Conservation (phyloP, 1,140 invertebrate species). For the Penaeus indicus region DNA sequence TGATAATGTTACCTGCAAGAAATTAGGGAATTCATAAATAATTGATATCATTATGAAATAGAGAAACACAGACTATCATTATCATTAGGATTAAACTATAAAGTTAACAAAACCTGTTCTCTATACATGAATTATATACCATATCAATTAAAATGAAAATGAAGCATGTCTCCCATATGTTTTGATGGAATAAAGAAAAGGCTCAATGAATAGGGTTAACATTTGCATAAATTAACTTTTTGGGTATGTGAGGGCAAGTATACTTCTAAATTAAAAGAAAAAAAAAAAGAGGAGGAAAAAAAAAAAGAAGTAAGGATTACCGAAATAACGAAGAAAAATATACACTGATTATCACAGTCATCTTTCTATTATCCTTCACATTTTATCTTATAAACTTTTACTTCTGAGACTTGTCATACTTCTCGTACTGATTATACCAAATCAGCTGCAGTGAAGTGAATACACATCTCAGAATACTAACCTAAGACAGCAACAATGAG, state of each 20-base stretch:
- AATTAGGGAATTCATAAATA: not conserved
- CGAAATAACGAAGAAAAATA: too few species aligned
- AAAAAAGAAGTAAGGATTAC: too few species aligned
- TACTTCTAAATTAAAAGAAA: too few species aligned
- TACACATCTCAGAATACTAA: not conserved
- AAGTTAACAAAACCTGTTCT: not conserved
- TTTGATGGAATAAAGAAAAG: too few species aligned
- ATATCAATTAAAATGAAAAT: too few species aligned
- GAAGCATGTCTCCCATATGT: too few species aligned
- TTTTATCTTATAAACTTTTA: not conserved
- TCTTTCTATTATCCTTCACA: not conserved
- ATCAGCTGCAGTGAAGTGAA: not conserved
- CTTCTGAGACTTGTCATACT: not conserved
- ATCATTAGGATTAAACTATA: not conserved
- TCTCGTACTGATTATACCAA: not conserved
- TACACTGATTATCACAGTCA: not conserved
- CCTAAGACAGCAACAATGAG: conserved; percentile 77
- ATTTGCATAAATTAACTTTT: too few species aligned
- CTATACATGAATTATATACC: not conserved
- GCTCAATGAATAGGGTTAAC: too few species aligned
- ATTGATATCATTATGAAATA: not conserved
- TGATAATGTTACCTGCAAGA: conserved; percentile 83
- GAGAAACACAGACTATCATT: not conserved
- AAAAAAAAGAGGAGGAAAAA: too few species aligned
- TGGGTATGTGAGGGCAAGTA: too few species aligned